phyloP scores from a whole-genome alignment of 2,888 invertebrate species.

The Acronicta aceris region DNA sequence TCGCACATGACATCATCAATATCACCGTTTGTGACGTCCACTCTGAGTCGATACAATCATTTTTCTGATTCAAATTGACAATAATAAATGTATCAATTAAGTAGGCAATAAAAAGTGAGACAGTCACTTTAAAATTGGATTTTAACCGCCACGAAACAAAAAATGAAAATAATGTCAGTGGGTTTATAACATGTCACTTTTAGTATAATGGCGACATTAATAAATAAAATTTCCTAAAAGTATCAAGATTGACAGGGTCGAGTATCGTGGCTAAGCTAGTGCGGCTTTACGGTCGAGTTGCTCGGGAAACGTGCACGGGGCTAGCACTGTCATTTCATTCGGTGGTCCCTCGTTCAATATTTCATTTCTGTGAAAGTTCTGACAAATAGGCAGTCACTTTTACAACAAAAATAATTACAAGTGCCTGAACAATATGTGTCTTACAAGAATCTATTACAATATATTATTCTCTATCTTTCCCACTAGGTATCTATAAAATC shows the following conservation, averaged over 20 bases:
- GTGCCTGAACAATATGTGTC: conserved; percentile 5
- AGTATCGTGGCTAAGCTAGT: conserved; percentile 16
- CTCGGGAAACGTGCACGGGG: conserved; percentile 12
- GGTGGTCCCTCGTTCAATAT: conserved; percentile 14
- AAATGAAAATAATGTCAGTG: conserved; percentile 50
- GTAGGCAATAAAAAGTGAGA: conserved; percentile 57
- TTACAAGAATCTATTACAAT: background rate
- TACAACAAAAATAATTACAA: background rate
- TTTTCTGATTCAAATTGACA: conserved; percentile 52
- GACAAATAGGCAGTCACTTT: background rate
- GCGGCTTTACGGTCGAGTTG: conserved; percentile 40
- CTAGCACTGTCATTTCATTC: conserved; percentile 12
- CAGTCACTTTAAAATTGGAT: conserved; percentile 54
- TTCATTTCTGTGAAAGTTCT: conserved; percentile 8
- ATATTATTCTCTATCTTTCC: conserved; percentile 8
- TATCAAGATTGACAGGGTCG: conserved; percentile 27
- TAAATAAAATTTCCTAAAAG: conserved; percentile 29
- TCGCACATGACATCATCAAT: conserved; percentile 67
- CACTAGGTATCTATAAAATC: conserved; percentile 19
- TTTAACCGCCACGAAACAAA: conserved; percentile 50
- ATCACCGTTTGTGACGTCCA: conserved; percentile 64
- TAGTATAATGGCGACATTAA: conserved; percentile 24
- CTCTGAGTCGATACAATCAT: conserved; percentile 53
- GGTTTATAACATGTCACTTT: conserved; percentile 42
- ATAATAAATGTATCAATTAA: conserved; percentile 62